These are phyloP conservation scores for Zeuzera pyrina DNA, from an alignment of 2,888 invertebrate genomes.

Conservation along the genomic window DNA sequence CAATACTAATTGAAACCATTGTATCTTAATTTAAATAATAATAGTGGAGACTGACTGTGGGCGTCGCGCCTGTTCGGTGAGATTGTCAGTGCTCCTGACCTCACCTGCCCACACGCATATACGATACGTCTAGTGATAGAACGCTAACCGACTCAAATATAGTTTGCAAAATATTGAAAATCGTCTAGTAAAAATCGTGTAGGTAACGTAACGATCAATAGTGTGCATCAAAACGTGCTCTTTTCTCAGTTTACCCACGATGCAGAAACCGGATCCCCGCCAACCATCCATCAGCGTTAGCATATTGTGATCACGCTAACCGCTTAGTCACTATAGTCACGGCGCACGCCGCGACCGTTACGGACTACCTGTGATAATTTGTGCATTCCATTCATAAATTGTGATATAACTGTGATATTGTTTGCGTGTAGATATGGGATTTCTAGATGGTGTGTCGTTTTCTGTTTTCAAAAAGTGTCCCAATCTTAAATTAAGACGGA, in stretches of 20 bases:
- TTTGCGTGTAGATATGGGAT: conserved; percentile 13
- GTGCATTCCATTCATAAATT: conserved; percentile 6
- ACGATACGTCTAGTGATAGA: not conserved
- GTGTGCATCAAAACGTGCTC: conserved; percentile 33
- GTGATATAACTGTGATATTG: conserved; percentile 14
- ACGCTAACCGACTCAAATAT: too few species aligned
- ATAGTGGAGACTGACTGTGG: too few species aligned
- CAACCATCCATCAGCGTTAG: not conserved
- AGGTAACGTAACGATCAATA: conserved; percentile 23
- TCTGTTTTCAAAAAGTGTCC: conserved; percentile 62
- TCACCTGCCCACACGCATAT: not conserved
- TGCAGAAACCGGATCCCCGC: not conserved
- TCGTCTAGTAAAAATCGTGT: too few species aligned
- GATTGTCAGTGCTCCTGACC: too few species aligned
- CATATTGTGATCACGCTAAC: conserved; percentile 26
- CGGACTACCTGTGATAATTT: conserved; percentile 34
- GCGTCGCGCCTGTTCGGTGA: too few species aligned
- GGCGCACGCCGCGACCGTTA: conserved; percentile 32
- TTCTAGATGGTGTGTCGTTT: conserved; percentile 44
- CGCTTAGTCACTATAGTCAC: conserved; percentile 58
- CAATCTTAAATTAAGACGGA: conserved; percentile 43
- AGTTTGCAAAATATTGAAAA: too few species aligned
- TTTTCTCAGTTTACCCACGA: too few species aligned
- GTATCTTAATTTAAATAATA: too few species aligned
- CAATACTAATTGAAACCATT: too few species aligned